A percentile compares a stretch with the other conserved stretches of the same genome.
phyloP scores from a whole-genome alignment of 1,140 invertebrate genomes.

The Rhopalosiphum maidis region DNA sequence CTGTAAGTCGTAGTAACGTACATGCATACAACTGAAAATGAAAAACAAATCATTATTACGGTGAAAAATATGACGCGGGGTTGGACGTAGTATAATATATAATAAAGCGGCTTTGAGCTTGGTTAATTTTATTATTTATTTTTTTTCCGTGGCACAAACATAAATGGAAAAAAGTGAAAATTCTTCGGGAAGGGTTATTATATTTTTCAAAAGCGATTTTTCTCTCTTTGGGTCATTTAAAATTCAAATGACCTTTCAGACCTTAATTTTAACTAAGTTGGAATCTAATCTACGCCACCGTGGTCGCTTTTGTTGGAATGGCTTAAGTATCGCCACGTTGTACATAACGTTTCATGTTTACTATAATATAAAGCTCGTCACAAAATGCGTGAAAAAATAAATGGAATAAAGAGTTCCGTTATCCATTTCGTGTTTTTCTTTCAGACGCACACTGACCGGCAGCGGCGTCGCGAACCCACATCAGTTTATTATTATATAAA shows the following conservation, averaged over 20 bases:
- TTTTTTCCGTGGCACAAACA: neutral
- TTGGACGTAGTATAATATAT: neutral
- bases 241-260: constrained; percentile 38
- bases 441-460: neutral
- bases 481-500: neutral
- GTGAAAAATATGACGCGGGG: neutral
- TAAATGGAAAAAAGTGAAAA: constrained; percentile 7
- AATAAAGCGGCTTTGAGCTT: neutral
- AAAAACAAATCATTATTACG: neutral
- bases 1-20: neutral
- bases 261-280: constrained; percentile 21
- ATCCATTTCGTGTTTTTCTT: neutral
- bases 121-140: neutral
- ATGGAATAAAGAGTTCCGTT: constrained; percentile 8
- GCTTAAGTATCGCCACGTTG: neutral
- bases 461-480: neutral
- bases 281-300: neutral
- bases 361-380: constrained; percentile 9
- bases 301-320: neutral
- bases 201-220: constrained; percentile 35
- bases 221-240: constrained; percentile 11
- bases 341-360: neutral
- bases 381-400: neutral
- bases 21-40: neutral
- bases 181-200: neutral